Evolutionary conservation across 2,113 vertebrate species (phyloP).

Genomic region (Emydocephalus ijimae): DNA sequence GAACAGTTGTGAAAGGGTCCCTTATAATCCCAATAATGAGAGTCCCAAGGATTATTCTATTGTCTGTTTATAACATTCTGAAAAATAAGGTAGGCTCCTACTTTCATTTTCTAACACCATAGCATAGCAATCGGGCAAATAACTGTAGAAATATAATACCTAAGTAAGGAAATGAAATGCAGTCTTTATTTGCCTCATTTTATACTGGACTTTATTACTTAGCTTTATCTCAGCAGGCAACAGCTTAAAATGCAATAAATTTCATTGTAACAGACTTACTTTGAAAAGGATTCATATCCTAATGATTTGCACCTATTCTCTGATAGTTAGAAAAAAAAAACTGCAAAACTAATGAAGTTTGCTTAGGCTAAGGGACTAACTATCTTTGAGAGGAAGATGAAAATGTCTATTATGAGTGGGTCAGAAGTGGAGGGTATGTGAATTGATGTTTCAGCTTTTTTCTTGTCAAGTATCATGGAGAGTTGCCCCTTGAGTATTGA

Average conservation of each 20-base stretch:
- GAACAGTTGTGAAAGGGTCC: constrained; percentile 74
- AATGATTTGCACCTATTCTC: neutral
- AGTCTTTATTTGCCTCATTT: constrained; percentile 14
- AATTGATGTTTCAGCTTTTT: neutral
- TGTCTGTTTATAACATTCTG: constrained; percentile 52
- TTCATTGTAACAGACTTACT: neutral
- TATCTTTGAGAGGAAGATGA: neutral
- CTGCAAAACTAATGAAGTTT: neutral
- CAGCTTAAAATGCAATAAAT: neutral
- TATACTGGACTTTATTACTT: neutral
- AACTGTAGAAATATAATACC: neutral
- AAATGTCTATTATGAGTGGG: neutral
- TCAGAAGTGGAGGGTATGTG: neutral
- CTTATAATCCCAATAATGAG: constrained; percentile 67
- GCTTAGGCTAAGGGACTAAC: neutral
- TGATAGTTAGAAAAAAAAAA: neutral
- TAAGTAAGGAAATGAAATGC: neutral
- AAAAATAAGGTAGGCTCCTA: constrained; percentile 68
- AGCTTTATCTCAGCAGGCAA: neutral
- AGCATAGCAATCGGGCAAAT: neutral
- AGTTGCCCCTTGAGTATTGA: neutral
- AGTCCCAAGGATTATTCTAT: constrained; percentile 69
- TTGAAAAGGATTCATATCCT: neutral
- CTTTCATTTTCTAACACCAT: neutral
- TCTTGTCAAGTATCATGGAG: neutral